Evolutionary conservation across 2,888 invertebrate species (phyloP).

Genomic region (Vandiemenella viatica): DNA sequence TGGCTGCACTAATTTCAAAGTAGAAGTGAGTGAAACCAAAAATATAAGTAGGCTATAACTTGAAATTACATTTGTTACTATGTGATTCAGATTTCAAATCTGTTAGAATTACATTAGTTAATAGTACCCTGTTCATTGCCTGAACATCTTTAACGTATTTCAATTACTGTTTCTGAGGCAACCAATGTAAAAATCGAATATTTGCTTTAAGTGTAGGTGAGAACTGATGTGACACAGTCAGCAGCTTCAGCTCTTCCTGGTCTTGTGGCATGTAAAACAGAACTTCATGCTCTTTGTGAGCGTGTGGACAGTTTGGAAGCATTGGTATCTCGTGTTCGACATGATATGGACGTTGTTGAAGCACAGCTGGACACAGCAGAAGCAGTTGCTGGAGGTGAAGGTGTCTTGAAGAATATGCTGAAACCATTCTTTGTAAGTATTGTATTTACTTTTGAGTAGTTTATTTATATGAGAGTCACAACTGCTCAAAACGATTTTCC

Average conservation of each 20-base stretch:
- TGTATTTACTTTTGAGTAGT: neutral
- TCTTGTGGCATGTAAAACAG: constrained; percentile 35
- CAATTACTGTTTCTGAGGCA: too few species aligned
- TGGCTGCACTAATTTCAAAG: too few species aligned
- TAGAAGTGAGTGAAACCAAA: too few species aligned
- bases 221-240: constrained; percentile 33
- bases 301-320: constrained; percentile 38
- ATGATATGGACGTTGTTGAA: constrained; percentile 37
- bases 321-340: constrained; percentile 38
- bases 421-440: constrained; percentile 34
- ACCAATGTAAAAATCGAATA: too few species aligned
- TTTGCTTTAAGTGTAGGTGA: constrained; percentile 14
- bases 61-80: too few species aligned
- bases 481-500: too few species aligned
- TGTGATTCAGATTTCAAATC: too few species aligned
- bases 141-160: too few species aligned
- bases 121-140: too few species aligned
- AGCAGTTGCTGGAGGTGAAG: constrained; percentile 41
- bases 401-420: constrained; percentile 40
- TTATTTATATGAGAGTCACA: neutral
- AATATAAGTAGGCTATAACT: too few species aligned
- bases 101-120: too few species aligned
- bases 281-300: constrained; percentile 36
- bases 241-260: constrained; percentile 33
- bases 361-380: constrained; percentile 44